These are phyloP conservation scores for Lonchura striata DNA, from an alignment of 2,113 vertebrate genomes.

Conservation along the genomic window DNA sequence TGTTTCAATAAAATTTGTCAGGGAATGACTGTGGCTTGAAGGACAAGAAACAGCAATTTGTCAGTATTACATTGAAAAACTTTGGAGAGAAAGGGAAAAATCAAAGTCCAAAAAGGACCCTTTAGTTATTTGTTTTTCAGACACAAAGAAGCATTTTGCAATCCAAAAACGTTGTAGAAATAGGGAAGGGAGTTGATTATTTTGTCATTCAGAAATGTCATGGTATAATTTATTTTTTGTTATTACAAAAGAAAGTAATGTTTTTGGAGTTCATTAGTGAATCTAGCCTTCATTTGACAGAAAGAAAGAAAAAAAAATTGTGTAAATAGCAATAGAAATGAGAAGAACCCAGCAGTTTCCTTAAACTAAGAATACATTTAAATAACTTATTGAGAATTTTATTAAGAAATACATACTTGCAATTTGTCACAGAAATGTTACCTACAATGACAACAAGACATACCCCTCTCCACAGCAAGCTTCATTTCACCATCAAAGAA, in stretches of 20 bases:
- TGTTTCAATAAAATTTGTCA: neutral
- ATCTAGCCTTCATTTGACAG: constrained; percentile 55
- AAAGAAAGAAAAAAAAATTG: neutral
- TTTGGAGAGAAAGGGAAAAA: neutral
- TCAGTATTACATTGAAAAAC: neutral
- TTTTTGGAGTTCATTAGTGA: constrained; percentile 61
- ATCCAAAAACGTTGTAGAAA: constrained; percentile 22
- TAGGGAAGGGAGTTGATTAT: constrained; percentile 17
- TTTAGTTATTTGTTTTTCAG: constrained; percentile 49
- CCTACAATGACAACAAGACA: constrained; percentile 50
- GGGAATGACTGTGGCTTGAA: neutral
- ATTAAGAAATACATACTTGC: constrained; percentile 36
- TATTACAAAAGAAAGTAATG: constrained; percentile 51
- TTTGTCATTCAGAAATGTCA: constrained; percentile 63
- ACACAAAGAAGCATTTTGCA: constrained; percentile 15
- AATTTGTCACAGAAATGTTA: constrained; percentile 54
- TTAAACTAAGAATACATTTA: constrained; percentile 15
- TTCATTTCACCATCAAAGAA: constrained; percentile 73
- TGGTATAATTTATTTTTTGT: constrained; percentile 64
- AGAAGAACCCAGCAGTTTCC: constrained; percentile 20
- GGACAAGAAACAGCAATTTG: neutral
- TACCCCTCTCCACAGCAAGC: constrained; percentile 17
- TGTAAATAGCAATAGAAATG: constrained; percentile 54
- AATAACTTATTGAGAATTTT: constrained; percentile 51
- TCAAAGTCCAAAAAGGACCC: neutral